Base-by-base conservation (phyloP, 2,888 invertebrate genomes). In the Orthosia gracilis region DNA sequence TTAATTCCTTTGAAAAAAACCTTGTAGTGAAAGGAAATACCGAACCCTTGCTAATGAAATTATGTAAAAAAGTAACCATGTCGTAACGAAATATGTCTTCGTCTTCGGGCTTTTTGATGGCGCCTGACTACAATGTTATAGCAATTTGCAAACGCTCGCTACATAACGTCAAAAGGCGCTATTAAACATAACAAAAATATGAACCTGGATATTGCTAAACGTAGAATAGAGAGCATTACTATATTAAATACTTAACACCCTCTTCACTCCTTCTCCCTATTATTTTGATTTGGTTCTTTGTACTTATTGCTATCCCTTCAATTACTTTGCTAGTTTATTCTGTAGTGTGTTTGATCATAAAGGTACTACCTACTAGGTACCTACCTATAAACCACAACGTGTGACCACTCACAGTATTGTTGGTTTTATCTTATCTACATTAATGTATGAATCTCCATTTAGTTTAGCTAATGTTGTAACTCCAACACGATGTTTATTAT, bases 401-500 rank as follows among this genome's bases (percentile, higher is more conserved):
- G 15, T 50, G 18, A 17, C 23, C 4, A 7, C 23, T 15, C 49
- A 18, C n/a, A 59, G n/a, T 50, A 23, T 61, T 69, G 67, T 61
- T 23, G 49, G 21, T 61, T 21, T 77, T 83, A 87, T 80, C 83
- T 78, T 69, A 66, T 73, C 75, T 52, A 62, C 21, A 61, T 55
- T 72, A 63, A 59, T 52, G 31, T 45, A 65, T 70, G n/a, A 57
- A 31, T 23, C 23, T 68, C 69, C 26, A n/a, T 66, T 84, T 71
- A 86, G 85, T 84, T 15, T 67, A 45, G 21, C 15, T 54, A 26
- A 26, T 57, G 23, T 73, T 52, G n/a, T 63, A 18, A 55, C 13
- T 45, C 49, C 31, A 73, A 21, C 57, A 82, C 66, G 23, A 91
- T 91, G 91, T 87, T 90, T 52, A 66, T 89, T 9, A 13, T 89